These are phyloP conservation scores for Microcaecilia unicolor DNA, from an alignment of 2,797 vertebrate genomes.

Conservation along the genomic window DNA sequence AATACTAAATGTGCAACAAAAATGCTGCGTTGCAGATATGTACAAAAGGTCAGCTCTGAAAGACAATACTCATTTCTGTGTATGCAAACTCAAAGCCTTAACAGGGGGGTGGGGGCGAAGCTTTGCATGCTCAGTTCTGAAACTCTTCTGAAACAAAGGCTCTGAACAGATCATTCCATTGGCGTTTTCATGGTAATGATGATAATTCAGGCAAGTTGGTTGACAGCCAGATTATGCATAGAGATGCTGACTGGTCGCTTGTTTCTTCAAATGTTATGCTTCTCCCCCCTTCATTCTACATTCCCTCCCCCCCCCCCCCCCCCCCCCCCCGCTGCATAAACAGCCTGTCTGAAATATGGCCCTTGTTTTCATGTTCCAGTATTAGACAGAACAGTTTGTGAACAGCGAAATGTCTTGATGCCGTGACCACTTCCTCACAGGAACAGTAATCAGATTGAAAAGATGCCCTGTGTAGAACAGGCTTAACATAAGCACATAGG, in stretches of 20 bases:
- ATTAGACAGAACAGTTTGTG: slow-evolving; percentile 1
- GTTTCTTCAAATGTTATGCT: neutral
- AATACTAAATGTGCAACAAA: no score
- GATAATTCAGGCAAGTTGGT: neutral
- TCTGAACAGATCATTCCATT: neutral
- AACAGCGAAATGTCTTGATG: neutral
- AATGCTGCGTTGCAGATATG: no score
- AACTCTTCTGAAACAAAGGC: slow-evolving; percentile 1
- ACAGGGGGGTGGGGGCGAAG: fast-evolving
- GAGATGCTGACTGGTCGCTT: neutral
- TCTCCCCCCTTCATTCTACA: no score
- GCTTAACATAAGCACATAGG: no score
- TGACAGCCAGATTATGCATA: neutral
- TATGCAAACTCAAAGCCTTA: neutral
- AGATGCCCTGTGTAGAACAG: no score
- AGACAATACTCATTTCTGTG: neutral
- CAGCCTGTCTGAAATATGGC: neutral
- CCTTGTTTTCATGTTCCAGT: neutral
- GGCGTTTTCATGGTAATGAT: neutral
- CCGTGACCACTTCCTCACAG: neutral
- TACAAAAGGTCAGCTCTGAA: neutral
- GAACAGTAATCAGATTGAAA: neutral
- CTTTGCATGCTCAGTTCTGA: fast-evolving
- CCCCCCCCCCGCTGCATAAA: no score
- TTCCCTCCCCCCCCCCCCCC: no score